These are phyloP conservation scores for Portevinia maculata DNA, from an alignment of 2,888 invertebrate species.

Conservation along the genomic window DNA sequence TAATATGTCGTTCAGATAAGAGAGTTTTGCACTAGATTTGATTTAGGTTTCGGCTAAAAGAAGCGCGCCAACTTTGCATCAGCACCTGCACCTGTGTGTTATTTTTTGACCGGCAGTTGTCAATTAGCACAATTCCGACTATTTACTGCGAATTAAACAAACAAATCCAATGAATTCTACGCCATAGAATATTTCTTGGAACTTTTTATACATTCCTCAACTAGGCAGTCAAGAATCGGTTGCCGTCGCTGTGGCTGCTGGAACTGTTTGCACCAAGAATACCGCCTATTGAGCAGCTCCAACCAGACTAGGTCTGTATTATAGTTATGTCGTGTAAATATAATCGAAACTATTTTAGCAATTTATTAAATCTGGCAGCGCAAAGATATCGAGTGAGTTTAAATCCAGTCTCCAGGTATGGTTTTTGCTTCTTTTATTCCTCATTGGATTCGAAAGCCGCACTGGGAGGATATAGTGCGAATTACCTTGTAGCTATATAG, in stretches of 20 bases:
- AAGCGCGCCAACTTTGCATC: neutral
- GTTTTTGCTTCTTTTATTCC: conserved; percentile 39
- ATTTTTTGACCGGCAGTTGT: conserved; percentile 80
- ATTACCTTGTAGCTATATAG: conserved; percentile 77
- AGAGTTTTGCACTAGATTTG: conserved; percentile 26
- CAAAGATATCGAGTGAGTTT: conserved; percentile 57
- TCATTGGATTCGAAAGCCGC: conserved; percentile 46
- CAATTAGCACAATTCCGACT: conserved; percentile 81
- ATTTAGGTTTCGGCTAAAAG: conserved; percentile 5
- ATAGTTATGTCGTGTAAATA: conserved; percentile 65
- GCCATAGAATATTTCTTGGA: conserved; percentile 61
- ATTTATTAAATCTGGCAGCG: conserved; percentile 71
- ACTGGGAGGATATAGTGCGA: conserved; percentile 76
- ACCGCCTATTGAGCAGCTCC: conserved; percentile 43
- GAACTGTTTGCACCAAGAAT: conserved; percentile 58
- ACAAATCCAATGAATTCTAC: conserved; percentile 51
- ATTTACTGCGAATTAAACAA: conserved; percentile 75
- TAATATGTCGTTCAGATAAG: conserved; percentile 56
- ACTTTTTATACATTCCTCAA: conserved; percentile 49
- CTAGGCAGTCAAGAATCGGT: conserved; percentile 45
- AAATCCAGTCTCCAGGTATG: conserved; percentile 33
- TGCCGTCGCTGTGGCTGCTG: conserved; percentile 44
- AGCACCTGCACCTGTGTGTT: conserved; percentile 36
- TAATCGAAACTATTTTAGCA: conserved; percentile 72
- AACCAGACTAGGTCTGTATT: conserved; percentile 11